Conservation (phyloP, 1,140 invertebrate species). For the Melitaea cinxia region DNA sequence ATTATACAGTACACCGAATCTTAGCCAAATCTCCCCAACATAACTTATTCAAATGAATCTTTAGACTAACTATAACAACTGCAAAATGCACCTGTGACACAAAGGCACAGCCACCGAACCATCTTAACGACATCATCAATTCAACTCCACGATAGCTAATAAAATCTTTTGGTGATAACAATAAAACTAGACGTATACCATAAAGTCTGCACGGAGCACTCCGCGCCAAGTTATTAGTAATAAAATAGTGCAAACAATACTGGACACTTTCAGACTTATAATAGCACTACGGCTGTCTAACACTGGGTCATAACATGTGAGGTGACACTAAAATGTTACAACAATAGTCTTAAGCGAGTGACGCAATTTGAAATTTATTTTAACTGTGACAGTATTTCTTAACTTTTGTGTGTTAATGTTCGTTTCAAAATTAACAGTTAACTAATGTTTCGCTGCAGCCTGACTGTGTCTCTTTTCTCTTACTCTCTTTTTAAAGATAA, state of each 20-base stretch:
- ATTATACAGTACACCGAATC: no score
- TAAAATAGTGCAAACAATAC: constrained; percentile 32
- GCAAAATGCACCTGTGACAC: background rate
- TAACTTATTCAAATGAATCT: background rate
- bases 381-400: background rate
- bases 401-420: no score
- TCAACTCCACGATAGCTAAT: constrained; percentile 20
- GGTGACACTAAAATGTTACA: constrained; percentile 19
- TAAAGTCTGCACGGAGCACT: constrained; percentile 29
- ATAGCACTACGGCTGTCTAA: background rate
- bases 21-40: no score
- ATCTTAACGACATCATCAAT: constrained; percentile 26
- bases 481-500: no score
- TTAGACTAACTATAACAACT: background rate
- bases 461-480: no score
- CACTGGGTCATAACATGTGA: constrained; percentile 16
- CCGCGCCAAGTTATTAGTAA: constrained; percentile 25
- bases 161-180: constrained; percentile 35
- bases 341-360: background rate
- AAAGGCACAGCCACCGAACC: background rate
- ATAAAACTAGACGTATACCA: constrained; percentile 29
- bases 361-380: background rate
- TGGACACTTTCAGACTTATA: constrained; percentile 7
- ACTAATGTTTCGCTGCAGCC: no score
- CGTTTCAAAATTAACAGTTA: no score